Evolutionary conservation across 2,888 invertebrate genomes (phyloP), one percentile per base, ranked within the genome.

Genomic region (Agonopterix heracliana): DNA sequence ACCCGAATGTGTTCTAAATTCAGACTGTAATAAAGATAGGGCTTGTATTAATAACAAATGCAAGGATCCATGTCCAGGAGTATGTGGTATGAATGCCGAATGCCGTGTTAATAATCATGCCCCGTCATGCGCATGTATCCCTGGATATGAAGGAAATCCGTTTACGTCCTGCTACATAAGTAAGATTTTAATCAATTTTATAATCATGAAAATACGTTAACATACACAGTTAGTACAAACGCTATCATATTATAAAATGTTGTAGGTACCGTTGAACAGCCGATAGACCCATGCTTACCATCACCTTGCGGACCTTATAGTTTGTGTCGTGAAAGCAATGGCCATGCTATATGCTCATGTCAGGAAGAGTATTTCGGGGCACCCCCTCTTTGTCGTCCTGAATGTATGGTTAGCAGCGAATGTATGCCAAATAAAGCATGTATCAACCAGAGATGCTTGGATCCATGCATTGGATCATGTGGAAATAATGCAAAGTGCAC

Each of bases 1-100:
- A 70, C 96, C 96, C 26, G 96, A 96, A 89, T 96, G 96, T 75
- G 92, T 95, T n/a, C 91, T 94, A 61, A 96, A 96, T 75, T 92
- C 94, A 8, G 96, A 97, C 66, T 97, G 96, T 78, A 89, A 92
- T 5, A 90, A 90, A 66, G 91, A 92, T 59, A 93, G 91, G 79
- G 93, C 96, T 26, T 96, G 96, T 70, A 89, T 93, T 46, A 94
- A 94, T 70, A 94, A 94, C 78, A 95, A 95, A 87, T 96, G 96
- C 73, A 90, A 90, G 65, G 93, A 96, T 82, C 96, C 96, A 13
- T 96, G 96, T 68, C 90, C 92, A 34, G 94, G 94, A 60, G 93
- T 94, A 35, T 96, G 96, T 71, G 96, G 96, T 45, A 87, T 94
- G 61, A 95, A 96, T 74, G 94, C 96, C 3, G 92, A 94, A 76